Evolutionary conservation across 1,140 invertebrate genomes (phyloP).

Genomic region (Ceratosolen fusciceps): DNA sequence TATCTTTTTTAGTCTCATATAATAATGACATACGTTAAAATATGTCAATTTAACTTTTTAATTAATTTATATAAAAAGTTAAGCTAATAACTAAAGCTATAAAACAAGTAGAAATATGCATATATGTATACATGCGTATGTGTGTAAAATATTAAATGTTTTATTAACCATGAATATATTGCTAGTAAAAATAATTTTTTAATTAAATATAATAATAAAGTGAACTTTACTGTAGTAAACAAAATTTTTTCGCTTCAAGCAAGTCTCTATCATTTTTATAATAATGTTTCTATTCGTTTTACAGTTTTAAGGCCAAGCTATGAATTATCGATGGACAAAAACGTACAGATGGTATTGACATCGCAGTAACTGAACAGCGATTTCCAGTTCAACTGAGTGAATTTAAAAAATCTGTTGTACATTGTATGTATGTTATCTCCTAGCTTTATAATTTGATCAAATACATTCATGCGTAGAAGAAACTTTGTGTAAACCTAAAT

Average conservation of each 20-base stretch:
- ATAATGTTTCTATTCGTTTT: not conserved
- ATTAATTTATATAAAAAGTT: no score
- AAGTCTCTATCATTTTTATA: no score
- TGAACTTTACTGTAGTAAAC: not conserved
- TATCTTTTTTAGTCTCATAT: no score
- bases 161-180: not conserved
- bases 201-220: not conserved
- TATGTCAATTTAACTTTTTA: no score
- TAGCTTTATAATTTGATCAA: not conserved
- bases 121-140: no score
- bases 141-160: no score
- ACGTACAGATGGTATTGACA: conserved; percentile 1
- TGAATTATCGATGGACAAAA: conserved; percentile 11
- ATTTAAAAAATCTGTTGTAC: conserved; percentile 29
- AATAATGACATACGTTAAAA: no score
- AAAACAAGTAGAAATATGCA: no score
- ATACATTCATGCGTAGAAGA: no score
- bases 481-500: conserved; percentile 6
- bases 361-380: not conserved
- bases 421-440: not conserved
- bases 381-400: conserved; percentile 1
- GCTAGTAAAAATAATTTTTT: not conserved
- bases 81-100: no score
- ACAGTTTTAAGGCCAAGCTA: not conserved
- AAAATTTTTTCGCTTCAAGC: conserved; percentile 15